Evolutionary conservation across 2,888 invertebrate species (phyloP), one percentile per base, ranked within the genome.

Genomic region (Ernsta delagoae): DNA sequence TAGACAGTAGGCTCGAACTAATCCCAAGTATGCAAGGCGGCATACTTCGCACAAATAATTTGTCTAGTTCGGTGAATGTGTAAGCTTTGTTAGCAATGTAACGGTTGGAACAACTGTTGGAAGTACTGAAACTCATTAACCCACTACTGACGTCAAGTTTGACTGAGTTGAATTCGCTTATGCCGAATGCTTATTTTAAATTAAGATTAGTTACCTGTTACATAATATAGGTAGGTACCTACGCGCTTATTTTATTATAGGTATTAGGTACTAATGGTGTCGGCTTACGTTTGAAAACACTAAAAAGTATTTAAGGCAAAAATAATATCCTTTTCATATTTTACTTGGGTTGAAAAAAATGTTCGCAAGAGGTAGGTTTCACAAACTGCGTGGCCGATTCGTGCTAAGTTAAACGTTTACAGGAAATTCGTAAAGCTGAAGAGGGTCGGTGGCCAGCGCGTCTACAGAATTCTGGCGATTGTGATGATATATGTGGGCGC

Each of bases 401-500:
- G 70, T 71, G 62, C 83, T 84, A 83, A 89, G 88, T 88, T 89
- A 88, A 90, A 89, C 89, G 87, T 88, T 89, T 87, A 86, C 80
- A 83, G 83, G 81, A 82, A 85, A 83, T 85, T 85, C 85, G 79
- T 81, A 80, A 80, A 79, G 76, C 83, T 91, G 88, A 92, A 85
- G 84, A 91, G 91, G 92, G 92, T 90, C 87, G 83, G 78, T 86
- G 86, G 86, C 84, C 85, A 84, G 84, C 83, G 80, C 85, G 84
- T 79, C 83, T 84, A 80, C 79, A 85, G 88, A 90, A 89, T 90
- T 90, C 86, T 87, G 84, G 90, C 89, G 92, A 91, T 92, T 92
- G 89, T 84, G 86, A 92, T 93, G 92, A 93, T 92, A 92, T 93
- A 93, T 91, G 91, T 84, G 84, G 83, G 88, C 83, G 92, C 87